Conservation (phyloP, 2,888 invertebrate species). For the Boloria selene region DNA sequence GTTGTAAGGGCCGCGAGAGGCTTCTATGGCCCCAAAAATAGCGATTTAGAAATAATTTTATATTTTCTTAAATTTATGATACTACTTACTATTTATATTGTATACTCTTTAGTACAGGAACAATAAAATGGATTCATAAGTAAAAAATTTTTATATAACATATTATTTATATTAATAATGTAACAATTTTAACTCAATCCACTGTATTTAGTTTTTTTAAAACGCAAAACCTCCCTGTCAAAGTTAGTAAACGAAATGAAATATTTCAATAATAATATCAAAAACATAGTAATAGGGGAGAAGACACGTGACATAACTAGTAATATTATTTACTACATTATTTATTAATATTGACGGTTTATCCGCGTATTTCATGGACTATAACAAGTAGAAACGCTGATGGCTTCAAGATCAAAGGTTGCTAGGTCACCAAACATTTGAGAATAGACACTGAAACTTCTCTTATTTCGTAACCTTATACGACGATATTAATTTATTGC, state of each 20-base stretch:
- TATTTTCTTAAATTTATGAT: background rate
- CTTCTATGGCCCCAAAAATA: conserved; percentile 42
- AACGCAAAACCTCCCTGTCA: no score
- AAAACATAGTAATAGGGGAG: no score
- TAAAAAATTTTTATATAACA: no score
- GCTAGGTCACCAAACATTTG: conserved; percentile 62
- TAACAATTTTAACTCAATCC: no score
- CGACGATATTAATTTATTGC: conserved; percentile 58
- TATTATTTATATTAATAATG: no score
- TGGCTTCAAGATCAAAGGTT: conserved; percentile 65
- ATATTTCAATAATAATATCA: no score
- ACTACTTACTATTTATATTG: no score
- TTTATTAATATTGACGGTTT: background rate
- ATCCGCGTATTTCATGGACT: conserved; percentile 45
- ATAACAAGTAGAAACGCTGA: conserved; percentile 43
- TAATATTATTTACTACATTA: background rate
- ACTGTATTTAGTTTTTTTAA: no score
- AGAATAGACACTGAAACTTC: conserved; percentile 58
- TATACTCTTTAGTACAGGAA: no score
- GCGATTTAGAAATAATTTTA: conserved; percentile 26
- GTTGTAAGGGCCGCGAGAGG: conserved; percentile 51
- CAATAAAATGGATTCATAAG: no score
- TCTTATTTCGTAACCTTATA: conserved; percentile 55
- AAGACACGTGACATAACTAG: no score
- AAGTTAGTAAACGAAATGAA: no score